These are phyloP conservation scores for Phoeniculus purpureus DNA, from an alignment of 2,797 vertebrate genomes.

Conservation along the genomic window DNA sequence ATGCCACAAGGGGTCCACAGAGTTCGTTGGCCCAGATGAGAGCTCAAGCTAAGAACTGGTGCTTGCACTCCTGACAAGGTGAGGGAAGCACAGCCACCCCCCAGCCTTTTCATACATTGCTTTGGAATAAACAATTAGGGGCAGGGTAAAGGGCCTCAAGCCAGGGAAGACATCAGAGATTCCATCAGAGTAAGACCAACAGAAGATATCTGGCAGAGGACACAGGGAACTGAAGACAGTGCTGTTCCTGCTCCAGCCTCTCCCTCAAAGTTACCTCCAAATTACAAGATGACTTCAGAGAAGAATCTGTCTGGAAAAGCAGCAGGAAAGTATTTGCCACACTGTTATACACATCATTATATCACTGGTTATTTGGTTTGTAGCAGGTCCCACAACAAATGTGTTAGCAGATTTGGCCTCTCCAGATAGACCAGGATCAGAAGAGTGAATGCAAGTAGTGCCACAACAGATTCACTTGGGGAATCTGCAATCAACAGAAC, in stretches of 20 bases:
- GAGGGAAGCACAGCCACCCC: not conserved
- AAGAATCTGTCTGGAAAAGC: not conserved
- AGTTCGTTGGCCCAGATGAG: not conserved
- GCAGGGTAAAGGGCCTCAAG: not conserved
- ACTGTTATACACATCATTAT: fast-evolving
- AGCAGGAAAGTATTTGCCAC: not conserved
- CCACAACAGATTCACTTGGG: not conserved
- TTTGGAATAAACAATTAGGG: not conserved
- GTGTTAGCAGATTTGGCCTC: not conserved
- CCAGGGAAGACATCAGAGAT: not conserved
- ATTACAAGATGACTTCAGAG: not conserved
- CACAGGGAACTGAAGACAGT: not conserved
- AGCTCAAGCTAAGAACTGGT: not conserved
- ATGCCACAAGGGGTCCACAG: not conserved
- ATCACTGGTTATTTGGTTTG: not conserved
- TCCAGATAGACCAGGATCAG: not conserved
- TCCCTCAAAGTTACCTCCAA: not conserved
- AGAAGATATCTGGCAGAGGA: not conserved
- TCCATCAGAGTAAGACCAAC: not conserved
- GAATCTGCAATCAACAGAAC: not conserved
- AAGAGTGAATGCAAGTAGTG: not conserved
- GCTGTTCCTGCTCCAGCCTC: not conserved
- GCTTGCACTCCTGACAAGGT: not conserved
- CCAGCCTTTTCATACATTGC: not conserved
- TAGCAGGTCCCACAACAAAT: not conserved